Evolutionary conservation across 2,797 vertebrate genomes (phyloP).

Genomic region (Alfaro cultratus): DNA sequence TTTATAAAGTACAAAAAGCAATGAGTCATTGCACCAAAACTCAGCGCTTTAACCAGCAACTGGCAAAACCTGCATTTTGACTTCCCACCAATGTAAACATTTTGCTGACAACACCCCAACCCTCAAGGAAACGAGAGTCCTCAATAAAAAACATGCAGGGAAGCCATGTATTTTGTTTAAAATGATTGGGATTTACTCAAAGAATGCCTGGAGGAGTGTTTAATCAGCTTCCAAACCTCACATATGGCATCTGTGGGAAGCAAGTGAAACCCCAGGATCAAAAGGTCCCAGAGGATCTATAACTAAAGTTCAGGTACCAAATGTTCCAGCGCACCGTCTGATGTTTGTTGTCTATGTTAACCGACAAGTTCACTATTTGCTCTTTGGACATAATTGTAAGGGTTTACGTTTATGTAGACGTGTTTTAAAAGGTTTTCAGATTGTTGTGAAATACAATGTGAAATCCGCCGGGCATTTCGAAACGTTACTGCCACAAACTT

Average conservation of each 20-base stretch:
- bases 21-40: slow-evolving; percentile 5
- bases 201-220: neutral
- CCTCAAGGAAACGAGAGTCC: neutral
- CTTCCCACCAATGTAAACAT: slow-evolving; percentile 9
- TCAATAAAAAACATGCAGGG: neutral
- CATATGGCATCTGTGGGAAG: neutral
- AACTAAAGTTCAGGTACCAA: neutral
- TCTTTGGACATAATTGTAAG: neutral
- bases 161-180: neutral
- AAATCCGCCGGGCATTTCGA: neutral
- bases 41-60: slow-evolving; percentile 1
- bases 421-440: neutral
- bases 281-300: neutral
- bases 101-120: slow-evolving; percentile 1
- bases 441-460: neutral
- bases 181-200: neutral
- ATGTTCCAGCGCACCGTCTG: neutral
- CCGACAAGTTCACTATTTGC: neutral
- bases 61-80: slow-evolving; percentile 5
- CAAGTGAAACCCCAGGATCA: neutral
- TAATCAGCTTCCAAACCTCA: neutral
- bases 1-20: slow-evolving; percentile 5
- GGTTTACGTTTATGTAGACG: neutral
- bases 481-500: neutral
- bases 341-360: neutral